Conservation (phyloP, 1,140 invertebrate species). For the Drosophila serrata region DNA sequence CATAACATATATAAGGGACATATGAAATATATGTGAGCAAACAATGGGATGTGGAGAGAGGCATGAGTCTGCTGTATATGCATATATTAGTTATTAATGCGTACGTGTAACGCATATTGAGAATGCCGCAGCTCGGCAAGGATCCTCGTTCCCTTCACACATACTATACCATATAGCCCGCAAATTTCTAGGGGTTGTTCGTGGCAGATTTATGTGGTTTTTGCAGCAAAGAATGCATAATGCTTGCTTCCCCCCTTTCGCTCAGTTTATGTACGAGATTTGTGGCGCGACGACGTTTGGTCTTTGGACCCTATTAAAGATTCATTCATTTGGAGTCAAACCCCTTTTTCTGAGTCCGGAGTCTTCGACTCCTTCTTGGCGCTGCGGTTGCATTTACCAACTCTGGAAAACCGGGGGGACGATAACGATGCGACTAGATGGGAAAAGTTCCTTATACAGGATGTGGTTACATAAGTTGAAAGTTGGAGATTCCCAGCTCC, state of each 20-base stretch:
- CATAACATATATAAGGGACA: slow-evolving; percentile 39
- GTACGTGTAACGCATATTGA: slow-evolving; percentile 81
- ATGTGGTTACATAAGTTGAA: slow-evolving; percentile 45
- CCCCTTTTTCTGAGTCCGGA: slow-evolving; percentile 49
- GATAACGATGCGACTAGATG: slow-evolving; percentile 37
- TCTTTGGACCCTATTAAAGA: slow-evolving; percentile 75
- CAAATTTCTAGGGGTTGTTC: slow-evolving; percentile 39
- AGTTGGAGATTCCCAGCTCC: slow-evolving; percentile 6
- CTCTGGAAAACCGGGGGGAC: slow-evolving; percentile 9
- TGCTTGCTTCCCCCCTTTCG: slow-evolving; percentile 52
- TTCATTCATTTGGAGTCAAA: slow-evolving; percentile 69
- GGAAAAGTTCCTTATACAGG: slow-evolving; percentile 54
- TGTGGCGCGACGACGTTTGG: slow-evolving; percentile 61
- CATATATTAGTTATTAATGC: slow-evolving; percentile 84
- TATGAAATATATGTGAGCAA: slow-evolving; percentile 46
- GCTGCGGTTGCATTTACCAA: slow-evolving; percentile 59
- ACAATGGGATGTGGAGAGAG: slow-evolving; percentile 67
- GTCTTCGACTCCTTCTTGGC: slow-evolving; percentile 23
- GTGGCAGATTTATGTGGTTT: slow-evolving; percentile 82
- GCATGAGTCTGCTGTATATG: slow-evolving; percentile 67
- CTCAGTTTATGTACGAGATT: slow-evolving; percentile 73
- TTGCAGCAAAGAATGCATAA: slow-evolving; percentile 82
- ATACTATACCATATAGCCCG: slow-evolving; percentile 17
- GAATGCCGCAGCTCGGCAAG: slow-evolving; percentile 71
- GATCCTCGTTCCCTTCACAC: slow-evolving; percentile 24